Evolutionary conservation across 1,140 invertebrate genomes (phyloP).

Genomic region (Batillaria attramentaria): DNA sequence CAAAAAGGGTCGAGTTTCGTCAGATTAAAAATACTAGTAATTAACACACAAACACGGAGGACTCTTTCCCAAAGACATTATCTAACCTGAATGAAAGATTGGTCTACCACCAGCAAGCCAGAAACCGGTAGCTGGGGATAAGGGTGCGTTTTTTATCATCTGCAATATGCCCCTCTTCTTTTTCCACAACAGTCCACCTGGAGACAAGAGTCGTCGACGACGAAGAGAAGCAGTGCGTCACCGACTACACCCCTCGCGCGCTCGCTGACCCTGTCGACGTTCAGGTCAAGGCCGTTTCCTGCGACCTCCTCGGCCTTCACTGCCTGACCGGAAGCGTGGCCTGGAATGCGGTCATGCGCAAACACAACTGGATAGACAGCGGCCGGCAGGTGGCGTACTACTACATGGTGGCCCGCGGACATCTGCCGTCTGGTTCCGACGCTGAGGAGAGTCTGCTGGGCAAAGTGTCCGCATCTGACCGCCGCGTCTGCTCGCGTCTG

Average conservation of each 20-base stretch:
- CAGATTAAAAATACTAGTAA: too few species aligned
- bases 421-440: constrained; percentile 7
- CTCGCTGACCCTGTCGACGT: neutral
- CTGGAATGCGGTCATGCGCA: constrained; percentile 33
- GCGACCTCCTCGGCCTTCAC: constrained; percentile 25
- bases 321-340: constrained; percentile 30
- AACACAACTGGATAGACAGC: constrained; percentile 39
- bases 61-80: too few species aligned
- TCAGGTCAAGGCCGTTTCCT: constrained; percentile 30
- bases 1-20: too few species aligned
- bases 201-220: constrained; percentile 26
- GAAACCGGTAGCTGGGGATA: neutral
- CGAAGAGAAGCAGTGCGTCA: constrained; percentile 37
- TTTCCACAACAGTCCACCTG: constrained; percentile 35
- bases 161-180: neutral
- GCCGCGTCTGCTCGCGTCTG: constrained; percentile 31
- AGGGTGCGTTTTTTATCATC: neutral
- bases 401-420: constrained; percentile 31
- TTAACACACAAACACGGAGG: too few species aligned
- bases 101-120: neutral
- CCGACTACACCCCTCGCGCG: constrained; percentile 19
- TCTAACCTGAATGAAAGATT: too few species aligned
- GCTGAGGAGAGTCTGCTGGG: constrained; percentile 1
- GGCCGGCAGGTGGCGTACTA: constrained; percentile 33
- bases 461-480: constrained; percentile 31